These are phyloP conservation scores for Mormoops blainvillei DNA, from an alignment of 2,113 vertebrate genomes.

Conservation along the genomic window DNA sequence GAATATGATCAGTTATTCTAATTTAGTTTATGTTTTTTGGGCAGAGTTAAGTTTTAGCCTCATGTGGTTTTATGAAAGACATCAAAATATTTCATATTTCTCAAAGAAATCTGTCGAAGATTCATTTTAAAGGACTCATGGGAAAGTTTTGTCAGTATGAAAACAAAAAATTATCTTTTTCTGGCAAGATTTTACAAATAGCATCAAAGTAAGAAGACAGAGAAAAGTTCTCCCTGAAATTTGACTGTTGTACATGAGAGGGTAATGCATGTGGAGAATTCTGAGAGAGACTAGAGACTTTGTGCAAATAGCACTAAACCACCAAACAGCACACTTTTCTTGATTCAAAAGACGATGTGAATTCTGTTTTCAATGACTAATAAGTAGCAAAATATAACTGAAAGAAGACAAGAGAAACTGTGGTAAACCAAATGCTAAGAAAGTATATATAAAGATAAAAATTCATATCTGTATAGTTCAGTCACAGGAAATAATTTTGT, in stretches of 20 bases:
- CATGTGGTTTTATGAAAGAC: background rate
- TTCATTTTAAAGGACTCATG: background rate
- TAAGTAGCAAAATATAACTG: background rate
- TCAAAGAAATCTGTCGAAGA: too few species aligned
- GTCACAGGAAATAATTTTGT: background rate
- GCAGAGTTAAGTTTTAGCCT: background rate
- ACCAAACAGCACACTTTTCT: background rate
- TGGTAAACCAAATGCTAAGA: background rate
- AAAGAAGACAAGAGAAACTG: background rate
- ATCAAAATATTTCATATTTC: too few species aligned
- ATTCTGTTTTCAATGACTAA: background rate
- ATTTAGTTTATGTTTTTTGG: conserved; percentile 24
- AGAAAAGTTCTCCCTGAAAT: background rate
- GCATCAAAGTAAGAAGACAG: background rate
- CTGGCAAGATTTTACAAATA: background rate
- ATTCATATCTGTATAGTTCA: background rate
- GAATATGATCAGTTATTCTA: background rate
- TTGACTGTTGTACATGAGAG: background rate
- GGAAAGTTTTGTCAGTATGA: background rate
- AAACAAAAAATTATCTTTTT: background rate
- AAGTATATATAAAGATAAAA: background rate
- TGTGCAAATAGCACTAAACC: background rate
- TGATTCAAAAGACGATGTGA: background rate
- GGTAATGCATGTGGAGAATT: background rate
- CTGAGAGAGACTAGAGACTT: background rate